phyloP scores from a whole-genome alignment of 1,140 invertebrate genomes.

The Calephelis virginiensis region DNA sequence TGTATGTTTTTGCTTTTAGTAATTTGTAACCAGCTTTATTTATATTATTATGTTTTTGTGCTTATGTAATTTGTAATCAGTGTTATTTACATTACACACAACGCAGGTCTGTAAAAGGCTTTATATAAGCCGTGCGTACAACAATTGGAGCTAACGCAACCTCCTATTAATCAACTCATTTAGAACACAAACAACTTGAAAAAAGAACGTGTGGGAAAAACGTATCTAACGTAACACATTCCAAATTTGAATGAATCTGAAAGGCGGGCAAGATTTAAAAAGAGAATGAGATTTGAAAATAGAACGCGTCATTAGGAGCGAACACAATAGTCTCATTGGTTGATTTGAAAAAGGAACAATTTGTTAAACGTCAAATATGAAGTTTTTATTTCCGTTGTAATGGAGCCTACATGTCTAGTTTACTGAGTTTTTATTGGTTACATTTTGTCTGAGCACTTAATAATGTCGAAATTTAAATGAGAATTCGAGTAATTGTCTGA shows the following conservation, averaged over 20 bases:
- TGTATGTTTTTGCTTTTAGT: too few relatives aligned
- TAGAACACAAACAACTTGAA: slow-evolving; percentile 62
- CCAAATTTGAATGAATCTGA: slow-evolving; percentile 76
- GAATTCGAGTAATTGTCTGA: slow-evolving; percentile 53
- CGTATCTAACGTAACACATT: slow-evolving; percentile 65
- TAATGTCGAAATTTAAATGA: slow-evolving; percentile 72
- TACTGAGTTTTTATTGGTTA: slow-evolving; percentile 64
- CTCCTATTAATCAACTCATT: slow-evolving; percentile 75
- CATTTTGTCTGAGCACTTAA: slow-evolving; percentile 64
- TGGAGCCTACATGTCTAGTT: slow-evolving; percentile 66
- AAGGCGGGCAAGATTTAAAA: slow-evolving; percentile 73
- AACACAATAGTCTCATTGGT: slow-evolving; percentile 77
- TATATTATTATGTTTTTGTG: neutral
- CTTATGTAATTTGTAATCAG: neutral
- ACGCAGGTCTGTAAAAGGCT: slow-evolving; percentile 14
- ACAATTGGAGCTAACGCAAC: slow-evolving; percentile 59
- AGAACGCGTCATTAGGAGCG: slow-evolving; percentile 75
- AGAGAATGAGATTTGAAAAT: slow-evolving; percentile 78
- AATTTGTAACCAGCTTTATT: slow-evolving; percentile 6
- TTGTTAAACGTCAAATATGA: slow-evolving; percentile 79
- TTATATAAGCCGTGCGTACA: slow-evolving; percentile 31
- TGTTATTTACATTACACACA: slow-evolving; percentile 3
- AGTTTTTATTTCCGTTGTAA: slow-evolving; percentile 74
- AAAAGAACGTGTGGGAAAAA: slow-evolving; percentile 73
- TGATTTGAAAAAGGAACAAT: slow-evolving; percentile 78